A percentile compares a stretch with the other conserved stretches of the same genome.
These are phyloP conservation scores for Pegoplata infirma DNA, from an alignment of 2,888 invertebrate genomes.

Conservation along the genomic window DNA sequence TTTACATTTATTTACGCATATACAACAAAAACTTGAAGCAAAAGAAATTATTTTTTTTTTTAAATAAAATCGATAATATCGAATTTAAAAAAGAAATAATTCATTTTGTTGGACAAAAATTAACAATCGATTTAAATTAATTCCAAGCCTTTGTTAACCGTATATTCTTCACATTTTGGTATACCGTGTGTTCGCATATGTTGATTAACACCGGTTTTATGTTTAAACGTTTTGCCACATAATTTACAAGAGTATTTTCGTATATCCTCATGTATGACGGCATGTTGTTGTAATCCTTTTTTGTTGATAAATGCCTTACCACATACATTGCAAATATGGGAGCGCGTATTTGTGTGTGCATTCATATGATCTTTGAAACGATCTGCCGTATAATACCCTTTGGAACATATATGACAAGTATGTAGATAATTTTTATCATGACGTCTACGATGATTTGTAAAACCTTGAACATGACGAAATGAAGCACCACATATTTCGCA, in stretches of 20 bases:
- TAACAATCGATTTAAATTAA: too few species aligned
- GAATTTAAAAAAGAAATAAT: too few species aligned
- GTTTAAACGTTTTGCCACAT: slow-evolving; percentile 57
- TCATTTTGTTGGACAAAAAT: too few species aligned
- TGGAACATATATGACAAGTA: slow-evolving; percentile 52
- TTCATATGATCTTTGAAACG: slow-evolving; percentile 58
- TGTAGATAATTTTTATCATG: slow-evolving; percentile 54
- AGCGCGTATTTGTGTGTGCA: slow-evolving; percentile 53
- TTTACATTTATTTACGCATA: too few species aligned
- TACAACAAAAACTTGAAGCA: too few species aligned
- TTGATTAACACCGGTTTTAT: slow-evolving; percentile 48
- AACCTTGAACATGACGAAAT: slow-evolving; percentile 51
- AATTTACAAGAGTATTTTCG: slow-evolving; percentile 56
- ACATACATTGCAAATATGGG: slow-evolving; percentile 50
- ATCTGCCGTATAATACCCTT: slow-evolving; percentile 52
- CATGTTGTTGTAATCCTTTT: slow-evolving; percentile 54
- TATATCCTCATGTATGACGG: slow-evolving; percentile 51
- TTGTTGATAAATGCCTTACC: slow-evolving; percentile 53
- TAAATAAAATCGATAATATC: too few species aligned
- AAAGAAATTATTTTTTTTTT: too few species aligned
- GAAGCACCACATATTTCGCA: slow-evolving; percentile 59
- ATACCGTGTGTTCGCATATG: slow-evolving; percentile 52
- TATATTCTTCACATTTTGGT: slow-evolving; percentile 40
- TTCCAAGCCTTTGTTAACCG: neutral
- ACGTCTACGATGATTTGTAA: slow-evolving; percentile 48